Evolutionary conservation across 2,888 invertebrate species (phyloP).

Genomic region (Cerceris ruficornis): DNA sequence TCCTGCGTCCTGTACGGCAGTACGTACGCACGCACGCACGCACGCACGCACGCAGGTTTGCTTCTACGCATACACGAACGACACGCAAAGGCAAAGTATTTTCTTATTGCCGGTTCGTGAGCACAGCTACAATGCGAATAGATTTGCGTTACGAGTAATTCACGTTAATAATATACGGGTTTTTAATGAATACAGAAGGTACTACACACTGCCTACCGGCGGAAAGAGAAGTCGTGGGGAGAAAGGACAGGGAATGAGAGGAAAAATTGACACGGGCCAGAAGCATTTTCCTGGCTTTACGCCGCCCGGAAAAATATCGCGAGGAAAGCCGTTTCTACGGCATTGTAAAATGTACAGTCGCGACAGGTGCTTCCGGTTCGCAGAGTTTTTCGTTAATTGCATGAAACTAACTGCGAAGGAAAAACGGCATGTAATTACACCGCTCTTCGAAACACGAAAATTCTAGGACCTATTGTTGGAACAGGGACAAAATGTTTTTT

Average conservation of each 20-base stretch:
- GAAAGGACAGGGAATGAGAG: constrained; percentile 22
- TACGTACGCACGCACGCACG: constrained; percentile 22
- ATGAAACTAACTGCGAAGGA: constrained; percentile 11
- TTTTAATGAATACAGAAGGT: constrained; percentile 51
- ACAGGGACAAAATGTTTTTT: background rate
- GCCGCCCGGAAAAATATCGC: constrained; percentile 17
- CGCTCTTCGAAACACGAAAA: background rate
- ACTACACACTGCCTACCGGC: background rate
- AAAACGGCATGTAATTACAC: constrained; percentile 15
- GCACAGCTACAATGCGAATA: background rate
- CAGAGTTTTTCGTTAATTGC: constrained; percentile 47
- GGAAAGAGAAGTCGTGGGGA: background rate
- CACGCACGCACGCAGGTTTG: constrained; percentile 5
- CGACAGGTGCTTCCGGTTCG: constrained; percentile 48
- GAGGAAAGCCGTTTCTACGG: constrained; percentile 11
- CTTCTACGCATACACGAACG: constrained; percentile 4
- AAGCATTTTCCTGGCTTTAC: background rate
- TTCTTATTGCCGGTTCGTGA: constrained; percentile 24
- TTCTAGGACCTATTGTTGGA: background rate
- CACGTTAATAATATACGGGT: constrained; percentile 48
- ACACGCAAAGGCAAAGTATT: constrained; percentile 26
- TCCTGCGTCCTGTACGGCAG: constrained; percentile 1
- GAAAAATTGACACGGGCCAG: constrained; percentile 12
- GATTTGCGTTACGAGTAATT: constrained; percentile 12
- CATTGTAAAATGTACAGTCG: constrained; percentile 30